phyloP scores from a whole-genome alignment of 2,113 vertebrate genomes.

The Otis tarda region DNA sequence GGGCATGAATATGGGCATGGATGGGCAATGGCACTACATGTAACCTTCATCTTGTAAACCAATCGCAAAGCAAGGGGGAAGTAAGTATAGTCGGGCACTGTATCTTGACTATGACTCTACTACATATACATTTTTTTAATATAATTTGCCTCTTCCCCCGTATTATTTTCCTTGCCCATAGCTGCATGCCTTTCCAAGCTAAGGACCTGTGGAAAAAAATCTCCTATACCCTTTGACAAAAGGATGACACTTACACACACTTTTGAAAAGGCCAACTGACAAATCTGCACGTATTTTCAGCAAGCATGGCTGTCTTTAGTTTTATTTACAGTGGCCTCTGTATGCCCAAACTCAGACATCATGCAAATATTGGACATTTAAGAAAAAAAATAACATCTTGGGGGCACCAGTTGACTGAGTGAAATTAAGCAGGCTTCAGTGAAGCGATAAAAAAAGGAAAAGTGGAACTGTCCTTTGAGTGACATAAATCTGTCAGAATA shows the following conservation, averaged over 20 bases:
- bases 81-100: constrained; percentile 88
- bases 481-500: constrained; percentile 99
- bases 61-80: constrained; percentile 96
- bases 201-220: constrained; percentile 73
- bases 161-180: constrained; percentile 81
- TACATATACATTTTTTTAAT: constrained; percentile 50
- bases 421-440: constrained; percentile 99
- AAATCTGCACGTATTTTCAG: constrained; percentile 74
- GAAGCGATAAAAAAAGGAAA: constrained; percentile 99
- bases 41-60: constrained; percentile 97
- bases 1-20: constrained; percentile 99
- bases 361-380: constrained; percentile 97
- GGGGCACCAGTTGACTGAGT: constrained; percentile 95
- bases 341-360: constrained; percentile 83
- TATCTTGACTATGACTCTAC: constrained; percentile 71
- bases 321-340: constrained; percentile 87
- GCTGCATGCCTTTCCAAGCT: constrained; percentile 82
- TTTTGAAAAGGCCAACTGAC: constrained; percentile 82
- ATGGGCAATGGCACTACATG: constrained; percentile 99
- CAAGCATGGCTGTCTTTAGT: constrained; percentile 74
- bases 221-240: constrained; percentile 65
- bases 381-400: constrained; percentile 94
- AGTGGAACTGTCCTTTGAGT: constrained; percentile 99
- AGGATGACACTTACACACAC: constrained; percentile 61
- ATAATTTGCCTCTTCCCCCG: constrained; percentile 68